Percentiles rank a stretch among this genome's conserved stretches.
Conservation (phyloP, 2,797 vertebrate genomes). For the Pampus argenteus region DNA sequence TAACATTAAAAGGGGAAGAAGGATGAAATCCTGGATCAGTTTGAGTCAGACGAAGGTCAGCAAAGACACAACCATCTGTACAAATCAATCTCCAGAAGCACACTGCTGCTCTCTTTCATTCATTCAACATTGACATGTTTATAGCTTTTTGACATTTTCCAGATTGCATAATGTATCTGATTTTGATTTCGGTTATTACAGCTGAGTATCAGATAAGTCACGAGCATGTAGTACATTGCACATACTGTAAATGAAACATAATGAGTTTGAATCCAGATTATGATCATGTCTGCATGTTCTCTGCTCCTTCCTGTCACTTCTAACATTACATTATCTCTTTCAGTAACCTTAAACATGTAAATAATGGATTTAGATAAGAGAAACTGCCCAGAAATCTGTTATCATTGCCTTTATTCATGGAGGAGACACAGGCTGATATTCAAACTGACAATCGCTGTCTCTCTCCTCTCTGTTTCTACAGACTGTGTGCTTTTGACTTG, state of each 20-base stretch:
- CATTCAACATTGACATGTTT: conserved; percentile 67
- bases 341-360: conserved; percentile 35
- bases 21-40: neutral
- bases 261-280: conserved; percentile 7
- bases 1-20: neutral
- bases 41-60: conserved; percentile 4
- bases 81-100: conserved; percentile 3
- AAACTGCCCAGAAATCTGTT: conserved; percentile 9
- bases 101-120: conserved; percentile 26
- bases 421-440: conserved; percentile 34
- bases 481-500: conserved; percentile 53
- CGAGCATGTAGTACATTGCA: conserved; percentile 15
- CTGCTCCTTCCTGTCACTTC: conserved; percentile 15
- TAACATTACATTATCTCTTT: conserved; percentile 23
- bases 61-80: neutral
- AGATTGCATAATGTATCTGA: conserved; percentile 53
- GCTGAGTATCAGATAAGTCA: conserved; percentile 37
- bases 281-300: conserved; percentile 20
- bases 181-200: conserved; percentile 33
- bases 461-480: conserved; percentile 45
- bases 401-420: conserved; percentile 11
- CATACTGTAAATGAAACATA: conserved; percentile 13
- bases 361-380: conserved; percentile 11
- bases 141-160: conserved; percentile 59
- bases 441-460: conserved; percentile 41